A percentile compares a stretch with the other conserved stretches of the same genome.
Conservation (phyloP, 37 sponge, comb jelly and placozoan genomes). For the Bolinopsis microptera region DNA sequence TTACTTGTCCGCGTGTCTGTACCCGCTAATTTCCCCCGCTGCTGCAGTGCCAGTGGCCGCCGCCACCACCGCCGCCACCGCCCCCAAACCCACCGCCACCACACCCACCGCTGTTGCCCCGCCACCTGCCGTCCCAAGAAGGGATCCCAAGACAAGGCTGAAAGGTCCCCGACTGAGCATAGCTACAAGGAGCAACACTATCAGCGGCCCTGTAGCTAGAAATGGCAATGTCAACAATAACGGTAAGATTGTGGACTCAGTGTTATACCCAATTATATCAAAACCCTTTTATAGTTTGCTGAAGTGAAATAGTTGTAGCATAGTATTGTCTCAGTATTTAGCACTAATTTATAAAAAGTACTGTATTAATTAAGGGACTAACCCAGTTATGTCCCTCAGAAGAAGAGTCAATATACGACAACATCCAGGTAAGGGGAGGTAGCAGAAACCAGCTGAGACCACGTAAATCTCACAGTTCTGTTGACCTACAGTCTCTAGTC, state of each 20-base stretch:
- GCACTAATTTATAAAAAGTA: too few relatives aligned
- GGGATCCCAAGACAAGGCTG: conserved; percentile 38
- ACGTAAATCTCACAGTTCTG: not conserved
- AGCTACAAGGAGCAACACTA: not conserved
- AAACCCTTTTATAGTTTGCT: too few relatives aligned
- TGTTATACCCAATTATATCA: too few relatives aligned
- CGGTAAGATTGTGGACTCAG: too few relatives aligned
- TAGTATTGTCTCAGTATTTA: too few relatives aligned
- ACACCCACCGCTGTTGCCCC: conserved; percentile 8
- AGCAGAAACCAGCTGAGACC: too few relatives aligned
- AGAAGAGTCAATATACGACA: not conserved
- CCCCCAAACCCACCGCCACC: not conserved
- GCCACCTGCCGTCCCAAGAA: conserved; percentile 35
- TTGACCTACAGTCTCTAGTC: too few relatives aligned
- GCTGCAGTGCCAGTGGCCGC: not conserved
- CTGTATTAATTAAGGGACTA: too few relatives aligned
- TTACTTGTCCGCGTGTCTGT: not conserved
- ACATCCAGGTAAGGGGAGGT: not conserved
- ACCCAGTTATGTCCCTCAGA: too few relatives aligned
- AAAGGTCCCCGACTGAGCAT: conserved; percentile 17
- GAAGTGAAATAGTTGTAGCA: too few relatives aligned
- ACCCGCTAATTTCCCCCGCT: not conserved
- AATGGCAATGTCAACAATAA: not conserved
- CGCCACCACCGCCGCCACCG: not conserved
- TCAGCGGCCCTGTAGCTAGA: not conserved